Percentiles rank a stretch among this genome's conserved stretches.
These are phyloP conservation scores for Podotricha telesiphe DNA, from an alignment of 2,888 invertebrate species.

Conservation along the genomic window DNA sequence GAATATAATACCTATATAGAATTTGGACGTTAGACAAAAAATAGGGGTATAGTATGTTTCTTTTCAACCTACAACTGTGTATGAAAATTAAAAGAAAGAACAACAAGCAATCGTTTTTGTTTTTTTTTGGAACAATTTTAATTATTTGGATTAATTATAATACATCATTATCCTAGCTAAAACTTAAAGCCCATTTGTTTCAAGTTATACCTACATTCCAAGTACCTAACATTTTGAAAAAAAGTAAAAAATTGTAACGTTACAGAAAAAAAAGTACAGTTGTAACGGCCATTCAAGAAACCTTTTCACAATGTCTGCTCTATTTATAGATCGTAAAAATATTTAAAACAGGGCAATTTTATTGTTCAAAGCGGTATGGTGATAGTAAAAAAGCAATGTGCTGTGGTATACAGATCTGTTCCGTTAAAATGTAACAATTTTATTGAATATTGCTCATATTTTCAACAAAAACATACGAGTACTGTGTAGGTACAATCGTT, in stretches of 20 bases:
- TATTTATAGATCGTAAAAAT: conserved; percentile 34
- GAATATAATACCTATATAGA: no score
- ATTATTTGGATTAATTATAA: no score
- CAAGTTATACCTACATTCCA: no score
- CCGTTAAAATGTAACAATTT: conserved; percentile 25
- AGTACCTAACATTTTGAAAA: no score
- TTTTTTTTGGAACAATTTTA: no score
- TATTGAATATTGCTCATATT: background rate
- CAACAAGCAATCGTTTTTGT: no score
- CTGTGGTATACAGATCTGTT: conserved; percentile 1
- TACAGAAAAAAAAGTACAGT: conserved; percentile 15
- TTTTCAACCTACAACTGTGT: no score
- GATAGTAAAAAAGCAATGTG: conserved; percentile 17
- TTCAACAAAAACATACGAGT: background rate
- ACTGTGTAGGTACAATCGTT: background rate
- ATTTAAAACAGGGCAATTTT: conserved; percentile 39
- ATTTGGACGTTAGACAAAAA: no score
- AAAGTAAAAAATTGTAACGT: background rate
- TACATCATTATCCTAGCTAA: no score
- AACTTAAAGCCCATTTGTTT: no score
- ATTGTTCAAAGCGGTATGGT: conserved; percentile 21
- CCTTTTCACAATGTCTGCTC: conserved; percentile 35
- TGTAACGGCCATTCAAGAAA: conserved; percentile 25
- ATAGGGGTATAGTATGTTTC: no score
- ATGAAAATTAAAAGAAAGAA: no score